A percentile compares a stretch with the other conserved stretches of the same genome.
phyloP scores from a whole-genome alignment of 2,113 vertebrate species.

The Gallinago media region DNA sequence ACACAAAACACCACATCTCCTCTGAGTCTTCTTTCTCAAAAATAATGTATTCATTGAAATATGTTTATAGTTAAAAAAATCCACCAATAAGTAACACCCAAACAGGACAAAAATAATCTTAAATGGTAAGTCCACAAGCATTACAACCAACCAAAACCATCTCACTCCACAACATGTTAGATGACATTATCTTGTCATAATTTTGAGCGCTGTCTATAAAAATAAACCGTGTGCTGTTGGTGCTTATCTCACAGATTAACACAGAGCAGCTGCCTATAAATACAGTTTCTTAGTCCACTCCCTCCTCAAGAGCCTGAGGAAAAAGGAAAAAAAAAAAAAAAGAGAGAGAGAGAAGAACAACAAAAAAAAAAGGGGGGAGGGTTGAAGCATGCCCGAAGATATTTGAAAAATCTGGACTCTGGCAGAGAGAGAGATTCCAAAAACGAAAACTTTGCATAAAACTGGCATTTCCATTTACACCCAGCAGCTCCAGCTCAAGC shows the following conservation, averaged over 20 bases:
- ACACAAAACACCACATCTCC: not conserved
- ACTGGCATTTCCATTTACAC: not conserved
- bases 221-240: not conserved
- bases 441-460: not conserved
- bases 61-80: not conserved
- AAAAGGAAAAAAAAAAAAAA: not conserved
- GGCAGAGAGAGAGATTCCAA: not conserved
- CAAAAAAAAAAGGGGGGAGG: fast-evolving
- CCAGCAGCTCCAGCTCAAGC: not conserved
- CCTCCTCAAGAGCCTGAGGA: not conserved
- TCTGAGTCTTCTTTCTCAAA: not conserved
- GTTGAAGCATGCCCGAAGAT: not conserved
- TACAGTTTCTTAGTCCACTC: not conserved
- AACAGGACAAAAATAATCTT: not conserved
- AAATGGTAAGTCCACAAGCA: not conserved
- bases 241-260: constrained; percentile 38
- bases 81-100: not conserved
- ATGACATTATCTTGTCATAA: not conserved
- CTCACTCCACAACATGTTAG: not conserved
- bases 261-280: not conserved
- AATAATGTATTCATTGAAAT: not conserved
- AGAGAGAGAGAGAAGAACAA: not conserved
- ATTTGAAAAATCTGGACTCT: not conserved
- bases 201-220: constrained; percentile 14
- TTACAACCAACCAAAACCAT: not conserved